Percentiles rank a stretch among this genome's conserved stretches.
Conservation (phyloP, 2,797 vertebrate species). For the Enteromius unitaeniatus region DNA sequence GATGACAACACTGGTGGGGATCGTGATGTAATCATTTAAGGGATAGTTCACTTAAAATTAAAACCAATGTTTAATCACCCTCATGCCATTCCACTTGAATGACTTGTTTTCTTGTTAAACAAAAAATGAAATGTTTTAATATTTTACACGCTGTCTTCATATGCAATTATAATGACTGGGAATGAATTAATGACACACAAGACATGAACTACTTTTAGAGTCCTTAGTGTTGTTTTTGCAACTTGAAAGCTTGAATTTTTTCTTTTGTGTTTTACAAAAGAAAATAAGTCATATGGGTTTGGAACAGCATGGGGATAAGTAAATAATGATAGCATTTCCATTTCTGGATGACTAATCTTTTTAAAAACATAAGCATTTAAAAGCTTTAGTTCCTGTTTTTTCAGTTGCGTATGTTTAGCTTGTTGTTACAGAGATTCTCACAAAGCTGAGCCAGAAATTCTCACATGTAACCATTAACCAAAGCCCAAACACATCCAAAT, state of each 20-base stretch:
- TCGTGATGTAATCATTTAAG: neutral
- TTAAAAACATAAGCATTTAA: conserved; percentile 9
- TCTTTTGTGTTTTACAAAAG: neutral
- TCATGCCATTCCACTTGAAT: neutral
- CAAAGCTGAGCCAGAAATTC: conserved; percentile 44
- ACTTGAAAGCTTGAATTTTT: neutral
- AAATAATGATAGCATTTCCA: neutral
- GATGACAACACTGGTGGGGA: neutral
- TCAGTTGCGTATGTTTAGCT: conserved; percentile 34
- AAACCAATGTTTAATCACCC: neutral
- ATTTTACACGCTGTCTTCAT: neutral
- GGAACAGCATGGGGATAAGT: neutral
- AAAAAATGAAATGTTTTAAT: neutral
- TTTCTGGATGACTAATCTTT: neutral
- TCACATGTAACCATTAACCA: conserved; percentile 60
- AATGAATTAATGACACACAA: neutral
- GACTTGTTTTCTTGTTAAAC: neutral
- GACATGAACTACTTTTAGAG: neutral
- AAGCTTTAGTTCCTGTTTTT: conserved; percentile 1
- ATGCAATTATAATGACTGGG: neutral
- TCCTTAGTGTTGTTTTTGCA: neutral
- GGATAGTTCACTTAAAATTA: neutral
- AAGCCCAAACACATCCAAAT: conserved; percentile 26
- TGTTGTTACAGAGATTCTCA: conserved; percentile 42
- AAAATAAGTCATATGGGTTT: neutral